A percentile compares a stretch with the other conserved stretches of the same genome.
phyloP scores from a whole-genome alignment of 2,888 invertebrate genomes.

The Drepanosiphum platanoidis region DNA sequence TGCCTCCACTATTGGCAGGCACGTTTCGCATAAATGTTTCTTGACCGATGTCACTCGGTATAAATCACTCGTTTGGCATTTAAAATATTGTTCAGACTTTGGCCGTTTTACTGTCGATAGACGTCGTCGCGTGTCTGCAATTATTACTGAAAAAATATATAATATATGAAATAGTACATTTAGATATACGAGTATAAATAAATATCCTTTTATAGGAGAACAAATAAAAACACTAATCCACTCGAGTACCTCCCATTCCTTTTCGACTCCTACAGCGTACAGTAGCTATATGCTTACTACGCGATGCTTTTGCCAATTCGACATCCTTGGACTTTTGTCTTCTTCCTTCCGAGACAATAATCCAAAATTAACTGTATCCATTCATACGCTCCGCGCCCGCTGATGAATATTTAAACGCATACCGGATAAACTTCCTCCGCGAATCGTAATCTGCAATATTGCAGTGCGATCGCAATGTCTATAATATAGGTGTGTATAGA shows the following conservation, averaged over 20 bases:
- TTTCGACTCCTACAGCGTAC: neutral
- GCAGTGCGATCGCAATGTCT: neutral
- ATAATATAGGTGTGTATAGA: neutral
- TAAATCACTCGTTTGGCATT: neutral
- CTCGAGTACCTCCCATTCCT: neutral
- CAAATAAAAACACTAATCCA: too few species aligned
- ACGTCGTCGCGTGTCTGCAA: too few species aligned
- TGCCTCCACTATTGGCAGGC: too few species aligned
- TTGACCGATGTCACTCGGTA: neutral
- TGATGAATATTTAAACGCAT: constrained; percentile 16
- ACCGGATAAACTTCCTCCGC: neutral
- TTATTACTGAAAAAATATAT: neutral
- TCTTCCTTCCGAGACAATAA: neutral
- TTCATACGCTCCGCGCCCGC: neutral
- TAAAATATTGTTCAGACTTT: neutral
- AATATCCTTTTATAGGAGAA: neutral
- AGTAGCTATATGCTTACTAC: neutral
- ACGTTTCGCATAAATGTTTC: neutral
- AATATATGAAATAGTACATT: neutral
- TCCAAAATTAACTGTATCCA: neutral
- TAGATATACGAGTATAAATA: neutral
- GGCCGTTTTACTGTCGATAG: neutral
- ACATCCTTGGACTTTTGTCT: neutral
- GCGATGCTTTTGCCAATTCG: neutral
- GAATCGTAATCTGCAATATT: constrained; percentile 2